These are phyloP conservation scores for Tortricodes alternella DNA, from an alignment of 2,888 invertebrate species.

Conservation along the genomic window DNA sequence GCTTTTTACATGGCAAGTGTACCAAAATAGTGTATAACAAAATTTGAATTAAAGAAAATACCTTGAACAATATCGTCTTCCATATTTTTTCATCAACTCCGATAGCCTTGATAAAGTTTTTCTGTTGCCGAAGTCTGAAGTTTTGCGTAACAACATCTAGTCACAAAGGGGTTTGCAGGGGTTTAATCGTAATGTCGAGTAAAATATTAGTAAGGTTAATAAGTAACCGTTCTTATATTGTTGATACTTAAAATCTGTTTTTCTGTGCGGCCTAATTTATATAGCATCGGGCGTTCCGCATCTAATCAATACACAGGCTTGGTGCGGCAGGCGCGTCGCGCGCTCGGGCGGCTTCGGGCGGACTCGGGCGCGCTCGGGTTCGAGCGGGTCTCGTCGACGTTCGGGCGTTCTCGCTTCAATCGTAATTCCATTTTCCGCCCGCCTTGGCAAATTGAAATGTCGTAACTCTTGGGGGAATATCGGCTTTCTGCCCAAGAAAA, in stretches of 20 bases:
- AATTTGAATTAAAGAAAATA: too few species aligned
- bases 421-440: constrained; percentile 84
- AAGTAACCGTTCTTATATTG: constrained; percentile 31
- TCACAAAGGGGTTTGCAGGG: not conserved
- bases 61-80: not conserved
- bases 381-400: constrained; percentile 63
- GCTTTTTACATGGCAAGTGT: too few species aligned
- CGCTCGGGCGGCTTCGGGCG: constrained; percentile 57
- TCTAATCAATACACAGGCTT: constrained; percentile 81
- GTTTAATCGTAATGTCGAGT: not conserved
- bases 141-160: not conserved
- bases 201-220: not conserved
- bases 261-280: constrained; percentile 81
- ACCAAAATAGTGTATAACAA: too few species aligned
- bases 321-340: constrained; percentile 69
- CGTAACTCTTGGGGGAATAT: constrained; percentile 84
- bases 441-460: constrained; percentile 84
- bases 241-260: constrained; percentile 63
- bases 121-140: not conserved
- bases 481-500: constrained; percentile 82
- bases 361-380: constrained; percentile 52
- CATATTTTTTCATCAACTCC: constrained; percentile 19
- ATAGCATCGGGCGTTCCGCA: constrained; percentile 81
- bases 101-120: constrained; percentile 9
- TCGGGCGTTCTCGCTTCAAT: constrained; percentile 78